These are phyloP conservation scores for Mormyrus proboscirostris DNA, from an alignment of 2,797 vertebrate species.

Conservation along the genomic window DNA sequence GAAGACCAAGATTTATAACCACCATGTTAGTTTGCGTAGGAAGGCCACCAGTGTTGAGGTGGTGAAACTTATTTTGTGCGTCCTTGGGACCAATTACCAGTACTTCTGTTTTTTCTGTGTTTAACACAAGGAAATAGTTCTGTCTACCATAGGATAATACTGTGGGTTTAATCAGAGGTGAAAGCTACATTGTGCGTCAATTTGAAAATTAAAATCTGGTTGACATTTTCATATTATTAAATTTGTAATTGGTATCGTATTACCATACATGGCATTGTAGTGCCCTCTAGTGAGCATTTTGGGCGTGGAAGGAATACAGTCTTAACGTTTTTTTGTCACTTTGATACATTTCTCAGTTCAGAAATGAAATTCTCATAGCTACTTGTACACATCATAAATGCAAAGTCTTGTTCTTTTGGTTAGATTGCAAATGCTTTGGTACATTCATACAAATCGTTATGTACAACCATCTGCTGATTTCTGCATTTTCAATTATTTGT, in stretches of 20 bases:
- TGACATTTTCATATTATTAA: background rate
- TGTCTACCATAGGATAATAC: background rate
- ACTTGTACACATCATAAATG: background rate
- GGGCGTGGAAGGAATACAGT: background rate
- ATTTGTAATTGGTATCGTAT: background rate
- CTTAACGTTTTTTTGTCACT: background rate
- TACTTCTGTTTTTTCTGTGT: too few relatives aligned
- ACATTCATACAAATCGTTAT: background rate
- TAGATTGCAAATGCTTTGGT: background rate
- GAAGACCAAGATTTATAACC: too few relatives aligned
- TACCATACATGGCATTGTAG: background rate
- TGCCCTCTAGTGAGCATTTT: background rate
- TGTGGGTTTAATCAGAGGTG: background rate
- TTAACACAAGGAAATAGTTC: too few relatives aligned
- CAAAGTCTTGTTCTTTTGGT: background rate
- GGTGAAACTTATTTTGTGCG: too few relatives aligned
- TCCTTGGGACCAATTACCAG: too few relatives aligned
- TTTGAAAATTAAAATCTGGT: background rate
- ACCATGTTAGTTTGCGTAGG: too few relatives aligned
- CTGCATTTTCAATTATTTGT: background rate
- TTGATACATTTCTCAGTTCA: background rate
- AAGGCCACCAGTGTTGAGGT: too few relatives aligned
- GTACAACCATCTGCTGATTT: background rate
- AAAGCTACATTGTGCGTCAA: background rate
- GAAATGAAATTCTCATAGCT: background rate